Evolutionary conservation across 1,140 invertebrate species (phyloP).

Genomic region (Trypoxylus dichotomus): DNA sequence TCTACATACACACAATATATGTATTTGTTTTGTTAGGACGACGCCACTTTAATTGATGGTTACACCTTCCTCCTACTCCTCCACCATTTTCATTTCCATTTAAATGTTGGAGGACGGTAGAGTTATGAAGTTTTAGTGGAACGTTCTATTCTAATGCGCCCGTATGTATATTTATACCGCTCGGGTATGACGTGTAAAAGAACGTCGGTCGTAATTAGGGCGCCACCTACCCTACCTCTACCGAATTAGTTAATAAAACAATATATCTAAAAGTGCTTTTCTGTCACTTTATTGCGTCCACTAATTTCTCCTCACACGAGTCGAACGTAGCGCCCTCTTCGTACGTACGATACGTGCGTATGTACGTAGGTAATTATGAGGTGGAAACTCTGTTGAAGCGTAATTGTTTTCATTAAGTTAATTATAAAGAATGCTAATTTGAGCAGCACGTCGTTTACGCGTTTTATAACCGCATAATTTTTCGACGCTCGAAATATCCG

Average conservation of each 20-base stretch:
- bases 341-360: neutral
- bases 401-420: neutral
- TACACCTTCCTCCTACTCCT: neutral
- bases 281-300: neutral
- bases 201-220: neutral
- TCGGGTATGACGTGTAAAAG: neutral
- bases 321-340: neutral
- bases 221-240: neutral
- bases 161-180: neutral
- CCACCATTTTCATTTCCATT: neutral
- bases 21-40: constrained; percentile 6
- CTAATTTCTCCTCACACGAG: neutral
- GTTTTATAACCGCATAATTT: no score
- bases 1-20: neutral
- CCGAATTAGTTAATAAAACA: neutral
- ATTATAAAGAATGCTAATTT: neutral
- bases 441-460: no score
- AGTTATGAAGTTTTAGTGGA: neutral
- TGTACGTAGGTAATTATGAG: neutral
- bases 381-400: neutral
- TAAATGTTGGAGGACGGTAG: neutral
- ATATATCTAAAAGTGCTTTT: neutral
- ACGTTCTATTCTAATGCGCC: neutral
- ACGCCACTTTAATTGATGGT: neutral
- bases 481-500: no score